Evolutionary conservation across 2,888 invertebrate genomes (phyloP), one percentile per base, ranked within the genome.

Genomic region (Torymus auratus): DNA sequence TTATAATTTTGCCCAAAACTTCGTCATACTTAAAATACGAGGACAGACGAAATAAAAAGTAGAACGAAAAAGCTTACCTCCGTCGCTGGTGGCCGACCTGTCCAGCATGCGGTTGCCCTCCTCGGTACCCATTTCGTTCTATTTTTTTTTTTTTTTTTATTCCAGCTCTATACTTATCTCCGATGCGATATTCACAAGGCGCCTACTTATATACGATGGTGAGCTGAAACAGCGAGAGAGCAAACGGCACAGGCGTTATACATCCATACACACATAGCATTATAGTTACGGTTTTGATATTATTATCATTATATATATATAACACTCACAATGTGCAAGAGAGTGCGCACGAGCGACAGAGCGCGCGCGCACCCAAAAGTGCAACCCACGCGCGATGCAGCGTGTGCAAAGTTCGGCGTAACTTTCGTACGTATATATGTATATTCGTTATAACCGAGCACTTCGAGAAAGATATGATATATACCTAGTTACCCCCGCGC

Each of bases 341-440:
- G 28, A 28, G 28, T 4, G 28, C 28, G 28, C 3, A 7, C 28
- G 7, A 7, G 20, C 20, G 20, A 1, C 20, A 20, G 20, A 20
- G 20, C 20, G 20, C 20, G 20, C 11, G 53, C 55, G 62, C 53
- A 17, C 11, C 41, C 56, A 28, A 56, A 55, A 23, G 28, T 41
- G 56, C 56, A 70, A 17, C 17, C 17, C 58, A 50, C 70, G 56
- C 23, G 55, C 56, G 69, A 28, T 28, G 28, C 28, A 28, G 28
- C 28, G 28, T 28, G 28, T 28, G 28, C 28, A 28, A 28, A 28
- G 28, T 28, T 28, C 28, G 28, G 28, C 28, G 28, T 7, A 4
- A 28, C 58, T 60, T n/a, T 56, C 56, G 13, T 14, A 67, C 55
- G 5, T 72, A 78, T 67, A 82, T 80, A 82, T 82, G 75, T 82